Evolutionary conservation across 2,888 invertebrate species (phyloP), one percentile per base, ranked within the genome.

Genomic region (Rutpela maculata): DNA sequence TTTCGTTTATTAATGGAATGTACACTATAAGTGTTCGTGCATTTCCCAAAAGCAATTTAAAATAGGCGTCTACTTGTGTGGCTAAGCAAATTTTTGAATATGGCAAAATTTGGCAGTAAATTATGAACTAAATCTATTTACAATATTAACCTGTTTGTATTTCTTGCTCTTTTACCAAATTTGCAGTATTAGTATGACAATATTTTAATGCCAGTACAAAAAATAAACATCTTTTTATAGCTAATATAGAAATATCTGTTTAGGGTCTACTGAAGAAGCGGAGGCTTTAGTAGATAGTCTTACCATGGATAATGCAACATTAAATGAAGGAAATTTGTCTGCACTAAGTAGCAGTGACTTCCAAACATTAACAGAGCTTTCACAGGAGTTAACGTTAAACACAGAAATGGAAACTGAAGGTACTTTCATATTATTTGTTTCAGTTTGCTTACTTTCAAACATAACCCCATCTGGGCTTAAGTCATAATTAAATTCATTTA

Each of bases 371-470:
- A 87, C 86, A 18, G 87, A 89, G 76, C 81, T 89, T 57, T 88
- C 89, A 5, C 86, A 88, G 17, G 88, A 88, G 78, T 80, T 89
- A 74, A 85, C 86, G 63, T 81, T 88, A 67, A 82, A 82, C 26
- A 84, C 84, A 56, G 86, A 86, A 35, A 86, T 88, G 85, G 88
- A 88, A 71, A 86, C 86, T 76, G 87, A 88, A 81, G 86, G 87
- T 87, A 50, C 43, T 43, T 43, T 43, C 4, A 43, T 26, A 63
- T 65, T 26, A 55, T n/a, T 50, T 18, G 63, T 70, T 68, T 10
- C 63, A 62, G 38, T 35, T n/a, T 31, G 57, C 31, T 17, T 72
- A 60, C n/a, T 63, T 60, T 74, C 19, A 60, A 31, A 31, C 15
- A 17, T 31, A 62, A 7, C 15, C 15, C 50, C n/a, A 6, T 50